These are phyloP conservation scores for Poeciliopsis presidionis DNA, from an alignment of 2,797 vertebrate genomes.

Conservation along the genomic window DNA sequence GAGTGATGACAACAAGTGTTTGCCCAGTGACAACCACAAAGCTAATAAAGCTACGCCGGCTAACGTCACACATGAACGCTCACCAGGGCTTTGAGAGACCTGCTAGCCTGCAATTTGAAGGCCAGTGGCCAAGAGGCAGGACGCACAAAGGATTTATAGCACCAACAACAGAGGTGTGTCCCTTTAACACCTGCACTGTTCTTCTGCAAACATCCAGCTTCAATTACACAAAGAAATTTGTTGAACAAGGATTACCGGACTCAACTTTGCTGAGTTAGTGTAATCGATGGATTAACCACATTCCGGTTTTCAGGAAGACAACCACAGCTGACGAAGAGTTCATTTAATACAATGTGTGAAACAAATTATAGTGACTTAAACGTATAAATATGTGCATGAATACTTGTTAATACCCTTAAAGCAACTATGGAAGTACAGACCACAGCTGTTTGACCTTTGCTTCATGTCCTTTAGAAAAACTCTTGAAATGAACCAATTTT, in stretches of 20 bases:
- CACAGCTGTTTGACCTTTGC: not conserved
- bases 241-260: constrained; percentile 13
- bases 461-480: not conserved
- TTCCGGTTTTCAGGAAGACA: constrained; percentile 37
- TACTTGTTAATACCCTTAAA: not conserved
- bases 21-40: constrained; percentile 66
- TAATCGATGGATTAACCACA: constrained; percentile 25
- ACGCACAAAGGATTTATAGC: constrained; percentile 15
- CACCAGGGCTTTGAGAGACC: constrained; percentile 50
- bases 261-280: constrained; percentile 19
- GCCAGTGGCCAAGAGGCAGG: constrained; percentile 6
- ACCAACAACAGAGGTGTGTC: constrained; percentile 3
- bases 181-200: constrained; percentile 9
- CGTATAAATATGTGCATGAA: not conserved
- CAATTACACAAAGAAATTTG: constrained; percentile 4
- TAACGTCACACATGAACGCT: constrained; percentile 69
- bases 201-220: not conserved
- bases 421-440: not conserved
- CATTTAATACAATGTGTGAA: not conserved
- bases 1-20: constrained; percentile 78
- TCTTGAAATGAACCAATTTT: not conserved
- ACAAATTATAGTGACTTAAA: not conserved
- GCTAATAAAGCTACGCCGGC: constrained; percentile 70
- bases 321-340: not conserved
- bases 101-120: constrained; percentile 33